Base-by-base conservation (phyloP, 2,113 vertebrate genomes). In the Pituophis catenifer region DNA sequence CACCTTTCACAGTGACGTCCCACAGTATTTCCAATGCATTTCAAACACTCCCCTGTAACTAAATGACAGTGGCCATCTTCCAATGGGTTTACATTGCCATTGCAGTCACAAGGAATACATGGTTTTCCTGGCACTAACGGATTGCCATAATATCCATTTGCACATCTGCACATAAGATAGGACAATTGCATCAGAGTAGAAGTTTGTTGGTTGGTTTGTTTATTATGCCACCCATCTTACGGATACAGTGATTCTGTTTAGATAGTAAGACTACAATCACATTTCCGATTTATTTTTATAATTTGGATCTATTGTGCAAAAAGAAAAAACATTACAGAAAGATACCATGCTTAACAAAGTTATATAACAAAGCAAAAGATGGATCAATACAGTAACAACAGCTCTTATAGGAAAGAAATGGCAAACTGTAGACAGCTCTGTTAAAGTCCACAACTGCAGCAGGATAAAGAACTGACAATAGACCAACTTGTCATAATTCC, bases 121-220 rank as follows among this genome's bases (percentile, higher is more conserved):
- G 95, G 94, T 2, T 98, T 97, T 8, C 98, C 99, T 3, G 97
- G 97, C 0, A 97, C 93, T 0, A 97, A 96, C 17, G 99, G 99
- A 97, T 99, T 98, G 89, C 99, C 99, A 70, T 98, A 97, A 97
- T 98, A 99, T 96, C 99, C 99, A 44, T 98, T 97, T 90, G 98
- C 98, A 94, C 99, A 99, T 97, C 99, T 99, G 96, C 21, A 96
- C 33, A 52, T 89, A 17, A 92, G 11, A 96, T 94, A 0, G 93
- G 94, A 95, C 94, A 70, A 62, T 92, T 48, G 8, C 21, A 65
- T 87, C 86, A 93, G 57, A 59, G 3, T 81, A 11, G n/a, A 19
- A 50, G 1, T 70, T 15, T 33, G 62, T 33, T n/a, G 15, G 65
- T 7, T n/a, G 24, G 9, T 62, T 62, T 15, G 5, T 33, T 70